Percentiles rank a stretch among this genome's conserved stretches.
These are phyloP conservation scores for Egretta garzetta DNA, from an alignment of 2,113 vertebrate genomes.

Conservation along the genomic window DNA sequence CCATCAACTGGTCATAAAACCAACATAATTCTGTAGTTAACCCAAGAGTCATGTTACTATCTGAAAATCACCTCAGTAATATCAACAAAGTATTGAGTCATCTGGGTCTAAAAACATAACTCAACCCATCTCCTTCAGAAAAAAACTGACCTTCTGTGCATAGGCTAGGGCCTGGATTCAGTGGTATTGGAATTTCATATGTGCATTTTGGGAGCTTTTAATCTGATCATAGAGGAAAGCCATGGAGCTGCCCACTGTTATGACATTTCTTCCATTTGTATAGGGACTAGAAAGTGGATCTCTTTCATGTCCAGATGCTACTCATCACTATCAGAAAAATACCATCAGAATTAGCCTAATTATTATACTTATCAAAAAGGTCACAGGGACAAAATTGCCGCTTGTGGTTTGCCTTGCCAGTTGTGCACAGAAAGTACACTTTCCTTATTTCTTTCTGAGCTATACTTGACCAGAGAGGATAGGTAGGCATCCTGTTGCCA, in stretches of 20 bases:
- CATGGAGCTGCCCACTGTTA: background rate
- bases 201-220: background rate
- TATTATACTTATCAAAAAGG: background rate
- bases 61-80: background rate
- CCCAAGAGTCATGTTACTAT: background rate
- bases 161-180: background rate
- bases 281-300: background rate
- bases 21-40: background rate
- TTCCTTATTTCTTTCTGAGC: background rate
- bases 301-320: background rate
- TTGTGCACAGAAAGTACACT: fast-evolving
- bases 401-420: background rate
- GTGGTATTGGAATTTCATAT: background rate
- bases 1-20: background rate
- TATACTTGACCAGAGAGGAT: background rate
- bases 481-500: background rate
- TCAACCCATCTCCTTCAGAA: background rate
- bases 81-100: background rate
- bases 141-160: background rate
- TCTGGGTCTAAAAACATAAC: background rate
- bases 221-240: background rate
- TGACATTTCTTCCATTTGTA: background rate
- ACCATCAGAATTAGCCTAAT: background rate
- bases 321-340: background rate
- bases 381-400: background rate